phyloP scores from a whole-genome alignment of 2,888 invertebrate genomes.

The Ganaspis brasiliensis region DNA sequence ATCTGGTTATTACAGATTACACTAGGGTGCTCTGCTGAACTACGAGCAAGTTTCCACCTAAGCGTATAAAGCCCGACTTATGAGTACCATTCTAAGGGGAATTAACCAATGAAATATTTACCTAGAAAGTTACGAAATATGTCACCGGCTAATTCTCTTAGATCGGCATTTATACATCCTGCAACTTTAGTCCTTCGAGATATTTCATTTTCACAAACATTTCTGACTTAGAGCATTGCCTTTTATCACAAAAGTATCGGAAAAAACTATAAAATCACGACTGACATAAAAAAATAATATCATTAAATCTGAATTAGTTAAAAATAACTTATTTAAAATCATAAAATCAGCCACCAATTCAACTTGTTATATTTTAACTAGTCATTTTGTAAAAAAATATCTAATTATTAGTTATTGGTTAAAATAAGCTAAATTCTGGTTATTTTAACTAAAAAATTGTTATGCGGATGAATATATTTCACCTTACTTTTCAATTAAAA shows the following conservation, averaged over 20 bases:
- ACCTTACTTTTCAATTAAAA: too few species aligned
- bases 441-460: too few species aligned
- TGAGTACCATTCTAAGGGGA: constrained; percentile 41
- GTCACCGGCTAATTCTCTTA: constrained; percentile 41
- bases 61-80: constrained; percentile 43
- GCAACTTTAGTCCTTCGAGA: constrained; percentile 38
- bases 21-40: constrained; percentile 39
- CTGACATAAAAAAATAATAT: too few species aligned
- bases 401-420: too few species aligned
- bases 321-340: too few species aligned
- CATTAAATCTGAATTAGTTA: too few species aligned
- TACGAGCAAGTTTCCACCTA: constrained; percentile 36
- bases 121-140: constrained; percentile 40
- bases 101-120: constrained; percentile 43
- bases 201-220: constrained; percentile 35
- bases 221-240: constrained; percentile 1
- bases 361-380: too few species aligned
- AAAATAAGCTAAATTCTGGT: too few species aligned
- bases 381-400: too few species aligned
- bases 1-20: constrained; percentile 42
- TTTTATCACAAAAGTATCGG: background rate
- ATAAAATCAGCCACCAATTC: too few species aligned
- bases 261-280: too few species aligned
- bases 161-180: constrained; percentile 42
- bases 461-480: too few species aligned